phyloP scores from a whole-genome alignment of 2,888 invertebrate genomes.

The Sinentomon sp. region DNA sequence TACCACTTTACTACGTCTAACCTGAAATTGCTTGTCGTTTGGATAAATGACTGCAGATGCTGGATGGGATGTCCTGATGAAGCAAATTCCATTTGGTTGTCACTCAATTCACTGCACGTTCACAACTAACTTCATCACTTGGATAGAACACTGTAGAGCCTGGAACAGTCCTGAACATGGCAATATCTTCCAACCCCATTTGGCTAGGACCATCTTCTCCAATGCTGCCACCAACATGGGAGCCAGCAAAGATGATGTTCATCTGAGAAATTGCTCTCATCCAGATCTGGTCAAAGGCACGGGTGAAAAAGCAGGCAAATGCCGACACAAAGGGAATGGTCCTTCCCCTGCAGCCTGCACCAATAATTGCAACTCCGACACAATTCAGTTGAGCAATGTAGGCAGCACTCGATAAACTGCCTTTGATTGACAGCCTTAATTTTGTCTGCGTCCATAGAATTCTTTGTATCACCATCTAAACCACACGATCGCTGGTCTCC shows the following conservation, averaged over 20 bases:
- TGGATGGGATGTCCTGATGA: conserved; percentile 83
- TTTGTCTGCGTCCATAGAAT: conserved; percentile 88
- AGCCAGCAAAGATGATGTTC: conserved; percentile 85
- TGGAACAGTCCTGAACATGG: conserved; percentile 77
- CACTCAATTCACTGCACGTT: conserved; percentile 81
- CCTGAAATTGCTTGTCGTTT: conserved; percentile 49
- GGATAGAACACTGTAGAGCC: conserved; percentile 36
- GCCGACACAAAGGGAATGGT: conserved; percentile 85
- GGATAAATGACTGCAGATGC: conserved; percentile 59
- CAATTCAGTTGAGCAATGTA: conserved; percentile 98
- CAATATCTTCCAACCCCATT: conserved; percentile 97
- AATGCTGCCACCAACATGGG: conserved; percentile 93
- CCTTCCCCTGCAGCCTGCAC: conserved; percentile 71
- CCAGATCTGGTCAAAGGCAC: conserved; percentile 91
- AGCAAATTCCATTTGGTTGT: conserved; percentile 80
- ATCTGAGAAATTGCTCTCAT: conserved; percentile 99
- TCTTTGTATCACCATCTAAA: conserved; percentile 92
- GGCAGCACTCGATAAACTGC: conserved; percentile 81
- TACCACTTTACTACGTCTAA: conserved; percentile 53
- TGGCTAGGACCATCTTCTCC: conserved; percentile 98
- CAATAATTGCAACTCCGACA: conserved; percentile 83
- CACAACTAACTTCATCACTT: conserved; percentile 75
- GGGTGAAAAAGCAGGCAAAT: conserved; percentile 88
- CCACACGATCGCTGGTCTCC: conserved; percentile 43
- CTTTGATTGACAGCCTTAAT: conserved; percentile 38